Base-by-base conservation (phyloP, 2,113 vertebrate genomes). In the Sinosuthora webbiana region DNA sequence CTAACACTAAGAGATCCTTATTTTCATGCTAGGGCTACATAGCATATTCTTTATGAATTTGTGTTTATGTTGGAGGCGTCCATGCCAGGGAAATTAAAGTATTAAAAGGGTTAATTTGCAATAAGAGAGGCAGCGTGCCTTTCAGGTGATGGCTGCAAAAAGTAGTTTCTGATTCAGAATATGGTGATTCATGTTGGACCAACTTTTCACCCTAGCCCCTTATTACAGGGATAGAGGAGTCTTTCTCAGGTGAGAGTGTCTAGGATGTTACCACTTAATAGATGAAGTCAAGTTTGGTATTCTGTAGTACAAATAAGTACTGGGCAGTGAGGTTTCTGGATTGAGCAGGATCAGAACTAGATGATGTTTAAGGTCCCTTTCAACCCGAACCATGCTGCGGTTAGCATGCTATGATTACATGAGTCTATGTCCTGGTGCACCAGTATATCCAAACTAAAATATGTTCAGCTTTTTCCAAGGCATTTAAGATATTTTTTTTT, bases 121-220 rank as follows among this genome's bases (percentile, higher is more conserved):
- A 6, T 30, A 83, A 39, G 35, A 35, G 22, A 78, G 14, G 8
- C 10, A 27, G 28, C 9, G 23, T 62, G 10, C 28, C 35, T 79
- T 25, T 60, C 33, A 25, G 23, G 5, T 0, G 2, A 16, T 28
- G 27, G 1, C 27, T 3, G 10, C 7, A 57, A 71, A 77, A 69
- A 41, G 8, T 11, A 20, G 14, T 68, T 89, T 92, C 57, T 87
- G 30, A 47, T 67, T 6, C 42, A 71, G 63, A 31, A 22, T 24
- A 5, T 10, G 4, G 10, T 56, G 35, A 42, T 16, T 67, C 52
- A 7, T 10, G 1, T 18, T 44, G 10, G 53, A 44, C 6, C 22
- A 69, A 6, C 2, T 59, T 94, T 75, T 81, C 11, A 15, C 7
- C 17, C 3, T 33, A 41, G 49, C 19, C 19, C 27, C 20, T 59